Percentiles rank a stretch among this genome's conserved stretches.
phyloP scores from a whole-genome alignment of 2,113 vertebrate species.

The Aplodontia rufa region DNA sequence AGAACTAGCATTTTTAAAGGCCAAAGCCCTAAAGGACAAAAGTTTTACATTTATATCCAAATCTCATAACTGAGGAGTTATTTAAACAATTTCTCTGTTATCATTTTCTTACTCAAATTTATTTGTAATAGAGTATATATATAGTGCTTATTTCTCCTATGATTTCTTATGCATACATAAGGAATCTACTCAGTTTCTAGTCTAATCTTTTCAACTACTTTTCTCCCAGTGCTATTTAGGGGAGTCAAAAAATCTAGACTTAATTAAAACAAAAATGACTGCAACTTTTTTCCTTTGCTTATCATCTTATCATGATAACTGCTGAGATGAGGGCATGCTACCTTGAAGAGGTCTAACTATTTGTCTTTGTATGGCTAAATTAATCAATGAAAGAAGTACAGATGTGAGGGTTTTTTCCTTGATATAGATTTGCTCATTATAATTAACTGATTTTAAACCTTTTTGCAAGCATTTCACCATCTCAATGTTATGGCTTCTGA shows the following conservation, averaged over 20 bases:
- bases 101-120: neutral
- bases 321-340: neutral
- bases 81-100: neutral
- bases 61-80: neutral
- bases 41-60: neutral
- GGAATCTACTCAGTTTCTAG: neutral
- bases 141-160: neutral
- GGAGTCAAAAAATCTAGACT: neutral
- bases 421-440: neutral
- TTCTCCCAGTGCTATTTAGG: neutral
- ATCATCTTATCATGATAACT: neutral
- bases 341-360: neutral
- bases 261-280: neutral
- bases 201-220: neutral
- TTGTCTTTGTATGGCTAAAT: neutral
- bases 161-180: neutral
- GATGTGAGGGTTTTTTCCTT: neutral
- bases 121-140: neutral
- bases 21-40: neutral
- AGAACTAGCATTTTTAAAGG: neutral
- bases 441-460: neutral
- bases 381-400: neutral
- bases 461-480: neutral
- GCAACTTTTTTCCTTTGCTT: neutral
- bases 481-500: neutral